Evolutionary conservation across 2,888 invertebrate species (phyloP), one percentile per base, ranked within the genome.

Genomic region (Drosophila buzzatii): DNA sequence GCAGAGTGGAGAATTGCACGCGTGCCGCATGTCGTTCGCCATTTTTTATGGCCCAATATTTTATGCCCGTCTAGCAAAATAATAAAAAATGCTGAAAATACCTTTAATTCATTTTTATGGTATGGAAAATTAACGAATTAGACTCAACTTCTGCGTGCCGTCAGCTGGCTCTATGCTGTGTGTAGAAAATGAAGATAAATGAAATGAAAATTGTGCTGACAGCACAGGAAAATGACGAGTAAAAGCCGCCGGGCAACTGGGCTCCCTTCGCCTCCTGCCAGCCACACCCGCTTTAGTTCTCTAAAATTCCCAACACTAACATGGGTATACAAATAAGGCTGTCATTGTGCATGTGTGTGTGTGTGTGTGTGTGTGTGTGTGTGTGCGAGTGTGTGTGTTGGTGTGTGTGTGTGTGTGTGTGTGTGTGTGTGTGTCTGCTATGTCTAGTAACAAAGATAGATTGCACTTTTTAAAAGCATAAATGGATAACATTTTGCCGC

Each of bases 401-500:
- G 37, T 37, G 33, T 37, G 47, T 39, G 33, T 41, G 16, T 55
- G 53, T 53, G 33, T 45, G 14, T 59, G 51, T 63, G 41, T 56
- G 10, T 53, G 14, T 66, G 10, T 59, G 12, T 41, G 27, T 58
- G 51, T 65, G 42, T 55, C 49, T 65, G 59, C 56, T 49, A 56
- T 58, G 53, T 58, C 39, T 66, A 61, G 64, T 71, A 79, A 79
- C 79, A 81, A 81, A 86, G 87, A 85, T 89, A 81, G 71, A 89
- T 89, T 86, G 77, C 87, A 81, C 41, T 86, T 84, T 89, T 86
- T 73, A 68, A 89, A 79, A 85, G 89, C 81, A 77, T 70, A 79
- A 79, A 83, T 81, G 74, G 70, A 81, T 83, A 70, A 58, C 70
- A 71, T 77, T 65, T 74, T 45, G 56, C 65, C 65, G 47, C 49